Evolutionary conservation across 1,140 invertebrate genomes (phyloP), one percentile per base, ranked within the genome.

Genomic region (Trichonephila clavata): DNA sequence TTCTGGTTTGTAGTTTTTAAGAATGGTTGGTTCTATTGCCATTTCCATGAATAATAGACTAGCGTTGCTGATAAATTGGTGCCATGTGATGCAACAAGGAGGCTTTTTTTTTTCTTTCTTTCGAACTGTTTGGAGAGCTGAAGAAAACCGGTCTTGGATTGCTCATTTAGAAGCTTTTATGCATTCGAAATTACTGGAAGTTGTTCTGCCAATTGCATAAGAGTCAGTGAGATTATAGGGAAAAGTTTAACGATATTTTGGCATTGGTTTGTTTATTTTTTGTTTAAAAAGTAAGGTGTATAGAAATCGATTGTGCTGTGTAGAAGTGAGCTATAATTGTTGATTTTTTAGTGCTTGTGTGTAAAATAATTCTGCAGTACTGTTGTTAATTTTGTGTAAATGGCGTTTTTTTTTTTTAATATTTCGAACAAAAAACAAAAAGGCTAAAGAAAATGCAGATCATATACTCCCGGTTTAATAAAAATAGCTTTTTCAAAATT

Each of bases 121-220:
- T 18, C 1, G 5, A 61, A 61, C 60, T 21, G 60, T 61, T 61
- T 13, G 21, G 60, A 27, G 27, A 24, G 14, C 6, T 77, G 71
- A 77, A 77, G 71, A 77, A 77, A 77, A 77, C 71, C 71, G 71
- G 71, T 77, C 71, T 77, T 77, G 71, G 27, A 6, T 77, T 77
- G 18, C 71, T 32, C 27, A 71, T 32, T 71, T 71, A 27, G 4
- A 71, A 27, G 27, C 71, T 16, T 32, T 32, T 32, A 8, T 77
- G 71, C 27, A 77, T 77, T 32, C 32, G 71, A 77, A 32, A 39
- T 77, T 77, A 39, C 71, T 77, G 71, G 71, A 77, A 77, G 71
- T 77, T 77, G 71, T 32, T 32, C 61, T 77, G 32, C 27, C 71
- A 77, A 77, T 77, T 77, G 71, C 71, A 77, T 77, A 77, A 77